Conservation (phyloP, 2,797 vertebrate genomes). For the Craterocephalus amniculus region DNA sequence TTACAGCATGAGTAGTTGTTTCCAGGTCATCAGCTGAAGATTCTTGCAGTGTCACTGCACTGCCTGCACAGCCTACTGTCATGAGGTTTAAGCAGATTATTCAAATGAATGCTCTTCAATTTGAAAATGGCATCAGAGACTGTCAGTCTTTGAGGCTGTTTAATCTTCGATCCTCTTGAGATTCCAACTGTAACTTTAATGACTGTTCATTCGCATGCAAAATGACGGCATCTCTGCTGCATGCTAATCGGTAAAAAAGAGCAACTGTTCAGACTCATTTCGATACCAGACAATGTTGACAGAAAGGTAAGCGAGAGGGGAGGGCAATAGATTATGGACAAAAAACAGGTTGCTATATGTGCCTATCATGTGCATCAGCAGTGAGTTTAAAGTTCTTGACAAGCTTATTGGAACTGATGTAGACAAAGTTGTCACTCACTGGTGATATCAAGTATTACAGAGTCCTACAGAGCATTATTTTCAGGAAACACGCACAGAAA, state of each 20-base stretch:
- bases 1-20: not conserved
- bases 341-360: slow-evolving; percentile 13
- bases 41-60: slow-evolving; percentile 9
- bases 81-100: slow-evolving; percentile 27
- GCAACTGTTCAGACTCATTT: slow-evolving; percentile 46
- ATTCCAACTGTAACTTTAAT: slow-evolving; percentile 55
- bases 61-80: slow-evolving; percentile 6
- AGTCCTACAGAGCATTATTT: slow-evolving; percentile 24
- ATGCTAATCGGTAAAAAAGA: slow-evolving; percentile 51
- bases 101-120: slow-evolving; percentile 33
- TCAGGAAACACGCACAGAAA: slow-evolving; percentile 15
- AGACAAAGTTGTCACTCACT: slow-evolving; percentile 24
- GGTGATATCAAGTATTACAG: slow-evolving; percentile 23
- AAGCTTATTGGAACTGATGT: slow-evolving; percentile 30
- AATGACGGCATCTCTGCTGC: slow-evolving; percentile 29
- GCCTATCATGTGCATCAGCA: slow-evolving; percentile 8
- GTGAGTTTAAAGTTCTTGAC: slow-evolving; percentile 25
- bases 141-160: slow-evolving; percentile 41
- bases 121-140: slow-evolving; percentile 39
- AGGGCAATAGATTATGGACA: slow-evolving; percentile 23
- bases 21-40: slow-evolving; percentile 20
- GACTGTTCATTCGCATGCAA: slow-evolving; percentile 65
- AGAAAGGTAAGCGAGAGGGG: slow-evolving; percentile 24
- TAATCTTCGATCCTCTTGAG: slow-evolving; percentile 60
- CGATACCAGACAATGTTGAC: slow-evolving; percentile 47